A percentile compares a stretch with the other conserved stretches of the same genome.
phyloP scores from a whole-genome alignment of 2,113 vertebrate genomes.

The Tragelaphus scriptus region DNA sequence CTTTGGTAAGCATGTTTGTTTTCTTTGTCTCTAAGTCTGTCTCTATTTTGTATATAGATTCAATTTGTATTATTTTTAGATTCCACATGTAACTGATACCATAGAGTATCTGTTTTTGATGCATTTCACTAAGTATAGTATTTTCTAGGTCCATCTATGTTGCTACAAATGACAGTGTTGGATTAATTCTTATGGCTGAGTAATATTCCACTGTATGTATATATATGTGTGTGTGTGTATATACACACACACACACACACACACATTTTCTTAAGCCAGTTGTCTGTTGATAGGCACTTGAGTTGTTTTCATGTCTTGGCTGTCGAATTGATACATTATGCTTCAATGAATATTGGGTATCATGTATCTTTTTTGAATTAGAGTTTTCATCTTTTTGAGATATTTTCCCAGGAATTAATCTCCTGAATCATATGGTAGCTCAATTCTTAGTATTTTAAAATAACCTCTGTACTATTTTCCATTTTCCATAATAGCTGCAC shows the following conservation, averaged over 20 bases:
- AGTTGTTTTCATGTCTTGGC: not conserved
- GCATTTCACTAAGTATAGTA: not conserved
- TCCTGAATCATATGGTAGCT: not conserved
- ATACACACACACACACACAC: fast-evolving
- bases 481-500: not conserved
- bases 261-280: not conserved
- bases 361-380: not conserved
- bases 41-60: not conserved
- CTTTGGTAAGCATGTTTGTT: not conserved
- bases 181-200: not conserved
- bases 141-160: not conserved
- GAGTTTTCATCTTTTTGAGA: not conserved
- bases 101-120: not conserved
- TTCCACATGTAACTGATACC: not conserved
- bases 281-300: not conserved
- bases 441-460: not conserved
- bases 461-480: not conserved
- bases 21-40: not conserved
- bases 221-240: not conserved
- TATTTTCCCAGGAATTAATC: not conserved
- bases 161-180: not conserved
- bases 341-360: not conserved
- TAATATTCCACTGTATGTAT: not conserved
- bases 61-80: not conserved
- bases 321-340: not conserved